Conservation (phyloP, 2,113 vertebrate genomes). For the Saguinus midas region DNA sequence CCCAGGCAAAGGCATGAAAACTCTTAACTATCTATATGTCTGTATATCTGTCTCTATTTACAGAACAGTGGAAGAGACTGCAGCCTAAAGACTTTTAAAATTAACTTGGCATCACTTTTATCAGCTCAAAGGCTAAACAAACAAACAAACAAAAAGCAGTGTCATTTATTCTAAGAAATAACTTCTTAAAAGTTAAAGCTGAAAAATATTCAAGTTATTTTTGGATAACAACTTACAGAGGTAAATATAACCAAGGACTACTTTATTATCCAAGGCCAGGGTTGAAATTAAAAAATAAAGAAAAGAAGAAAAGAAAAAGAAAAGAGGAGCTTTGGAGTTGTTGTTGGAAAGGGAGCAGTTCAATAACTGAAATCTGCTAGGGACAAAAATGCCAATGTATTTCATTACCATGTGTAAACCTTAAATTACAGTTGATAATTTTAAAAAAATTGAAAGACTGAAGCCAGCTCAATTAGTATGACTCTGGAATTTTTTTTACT, state of each 20-base stretch:
- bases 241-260: conserved; percentile 75
- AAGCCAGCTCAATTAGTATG: conserved; percentile 66
- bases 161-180: conserved; percentile 74
- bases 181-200: conserved; percentile 80
- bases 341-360: conserved; percentile 58
- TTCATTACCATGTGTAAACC: conserved; percentile 54
- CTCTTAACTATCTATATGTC: conserved; percentile 75
- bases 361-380: conserved; percentile 63
- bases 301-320: not conserved
- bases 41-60: conserved; percentile 76
- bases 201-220: conserved; percentile 74
- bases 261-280: conserved; percentile 69
- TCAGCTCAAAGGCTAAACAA: conserved; percentile 72
- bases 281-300: not conserved
- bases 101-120: conserved; percentile 78
- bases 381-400: conserved; percentile 59
- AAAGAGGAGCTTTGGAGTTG: conserved; percentile 41
- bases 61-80: conserved; percentile 79
- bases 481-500: conserved; percentile 66
- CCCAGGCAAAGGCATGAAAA: conserved; percentile 76
- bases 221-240: conserved; percentile 61
- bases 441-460: conserved; percentile 54
- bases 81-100: conserved; percentile 80
- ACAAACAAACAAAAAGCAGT: conserved; percentile 63
- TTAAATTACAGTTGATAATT: conserved; percentile 67